Conservation (phyloP, 2,797 vertebrate genomes). For the Myotis vivesi region DNA sequence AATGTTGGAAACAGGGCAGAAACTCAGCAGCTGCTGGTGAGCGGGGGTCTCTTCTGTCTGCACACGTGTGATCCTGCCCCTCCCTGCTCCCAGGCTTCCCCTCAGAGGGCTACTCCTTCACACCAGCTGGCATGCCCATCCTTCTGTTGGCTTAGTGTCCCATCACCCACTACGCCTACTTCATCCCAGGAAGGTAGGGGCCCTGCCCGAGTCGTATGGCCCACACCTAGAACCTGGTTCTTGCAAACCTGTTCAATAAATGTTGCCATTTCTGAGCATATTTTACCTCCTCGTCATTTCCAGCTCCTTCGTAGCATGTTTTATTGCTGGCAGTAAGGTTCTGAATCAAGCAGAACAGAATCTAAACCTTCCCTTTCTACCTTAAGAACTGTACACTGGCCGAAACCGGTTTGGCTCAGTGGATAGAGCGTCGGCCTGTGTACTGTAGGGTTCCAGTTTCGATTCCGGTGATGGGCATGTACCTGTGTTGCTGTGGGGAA, state of each 20-base stretch:
- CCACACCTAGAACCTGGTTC: neutral
- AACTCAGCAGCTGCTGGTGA: neutral
- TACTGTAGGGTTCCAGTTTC: too few relatives aligned
- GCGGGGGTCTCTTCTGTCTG: neutral
- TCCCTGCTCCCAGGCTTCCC: accelerated
- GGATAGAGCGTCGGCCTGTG: too few relatives aligned
- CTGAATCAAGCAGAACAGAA: slow-evolving; percentile 41
- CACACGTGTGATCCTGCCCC: neutral
- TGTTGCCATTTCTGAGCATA: neutral
- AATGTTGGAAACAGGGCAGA: neutral
- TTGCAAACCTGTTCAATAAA: slow-evolving; percentile 34
- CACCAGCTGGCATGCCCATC: neutral
- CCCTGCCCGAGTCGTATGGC: neutral
- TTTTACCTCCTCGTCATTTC: slow-evolving; percentile 54
- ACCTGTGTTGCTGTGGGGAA: too few relatives aligned
- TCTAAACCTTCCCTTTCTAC: slow-evolving; percentile 45
- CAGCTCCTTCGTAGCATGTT: neutral
- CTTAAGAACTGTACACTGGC: slow-evolving; percentile 33
- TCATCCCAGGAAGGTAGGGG: neutral
- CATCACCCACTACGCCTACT: neutral
- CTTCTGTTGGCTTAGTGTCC: neutral
- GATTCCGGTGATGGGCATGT: too few relatives aligned
- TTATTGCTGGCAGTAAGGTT: slow-evolving; percentile 48
- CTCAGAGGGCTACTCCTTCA: neutral
- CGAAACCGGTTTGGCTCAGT: too few relatives aligned